Evolutionary conservation across 2,113 vertebrate genomes (phyloP).

Genomic region (Brachyhypopomus gauderio): DNA sequence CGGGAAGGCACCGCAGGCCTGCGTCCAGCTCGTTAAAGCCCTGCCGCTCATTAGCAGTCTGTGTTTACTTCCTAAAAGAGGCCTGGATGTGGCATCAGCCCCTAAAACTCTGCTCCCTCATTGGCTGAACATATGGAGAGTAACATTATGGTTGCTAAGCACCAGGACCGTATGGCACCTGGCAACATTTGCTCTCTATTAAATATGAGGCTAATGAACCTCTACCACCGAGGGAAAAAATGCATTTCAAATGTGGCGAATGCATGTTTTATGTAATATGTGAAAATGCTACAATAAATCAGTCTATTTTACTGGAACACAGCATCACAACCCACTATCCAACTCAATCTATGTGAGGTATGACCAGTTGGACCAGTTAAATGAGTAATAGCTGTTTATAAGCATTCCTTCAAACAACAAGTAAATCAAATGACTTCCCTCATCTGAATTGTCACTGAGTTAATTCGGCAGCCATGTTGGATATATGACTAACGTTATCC

Average conservation of each 20-base stretch:
- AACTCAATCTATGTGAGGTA: neutral
- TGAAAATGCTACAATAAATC: neutral
- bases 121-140: slow-evolving; percentile 2
- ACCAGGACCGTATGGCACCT: neutral
- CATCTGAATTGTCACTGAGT: neutral
- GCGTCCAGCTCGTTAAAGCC: neutral
- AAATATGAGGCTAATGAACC: neutral
- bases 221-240: neutral
- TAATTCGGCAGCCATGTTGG: neutral
- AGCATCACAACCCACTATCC: neutral
- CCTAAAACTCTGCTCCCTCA: slow-evolving; percentile 5
- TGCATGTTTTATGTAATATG: no score
- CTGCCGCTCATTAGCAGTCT: slow-evolving; percentile 9
- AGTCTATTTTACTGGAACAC: neutral
- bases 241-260: neutral
- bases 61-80: slow-evolving; percentile 2
- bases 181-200: neutral
- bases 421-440: slow-evolving; percentile 11
- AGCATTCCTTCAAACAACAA: neutral
- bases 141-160: slow-evolving; percentile 5
- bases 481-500: slow-evolving; percentile 13
- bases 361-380: neutral
- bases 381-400: neutral
- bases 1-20: slow-evolving; percentile 5
- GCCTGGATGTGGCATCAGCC: neutral